phyloP scores from a whole-genome alignment of 1,140 invertebrate genomes.

The Cydia amplana region DNA sequence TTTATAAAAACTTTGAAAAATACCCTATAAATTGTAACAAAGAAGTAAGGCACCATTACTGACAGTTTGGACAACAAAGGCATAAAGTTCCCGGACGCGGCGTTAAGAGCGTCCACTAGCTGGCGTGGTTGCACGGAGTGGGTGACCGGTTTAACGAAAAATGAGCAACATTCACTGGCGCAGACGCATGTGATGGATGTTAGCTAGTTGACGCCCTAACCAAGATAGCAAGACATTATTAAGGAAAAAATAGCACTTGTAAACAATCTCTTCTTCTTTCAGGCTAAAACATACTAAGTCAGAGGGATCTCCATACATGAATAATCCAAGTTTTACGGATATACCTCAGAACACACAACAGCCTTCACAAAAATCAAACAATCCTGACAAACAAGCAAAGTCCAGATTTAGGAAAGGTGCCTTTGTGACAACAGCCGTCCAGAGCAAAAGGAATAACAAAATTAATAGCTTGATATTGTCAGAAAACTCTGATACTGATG shows the following conservation, averaged over 20 bases:
- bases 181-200: too few relatives aligned
- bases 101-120: too few relatives aligned
- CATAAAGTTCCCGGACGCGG: too few relatives aligned
- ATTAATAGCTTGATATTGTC: slow-evolving; percentile 58
- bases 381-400: slow-evolving; percentile 64
- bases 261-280: slow-evolving; percentile 46
- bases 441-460: slow-evolving; percentile 66
- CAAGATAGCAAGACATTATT: too few relatives aligned
- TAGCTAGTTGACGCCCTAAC: too few relatives aligned
- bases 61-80: too few relatives aligned
- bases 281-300: slow-evolving; percentile 69
- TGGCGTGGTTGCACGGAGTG: too few relatives aligned
- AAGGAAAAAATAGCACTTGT: not conserved
- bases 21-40: not conserved
- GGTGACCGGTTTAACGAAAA: too few relatives aligned
- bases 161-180: too few relatives aligned
- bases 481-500: slow-evolving; percentile 79
- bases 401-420: slow-evolving; percentile 81
- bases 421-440: slow-evolving; percentile 80
- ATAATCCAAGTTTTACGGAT: slow-evolving; percentile 73
- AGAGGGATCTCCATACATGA: slow-evolving; percentile 56
- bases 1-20: not conserved
- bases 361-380: slow-evolving; percentile 53
- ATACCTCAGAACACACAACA: slow-evolving; percentile 65
- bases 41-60: too few relatives aligned